Conservation (phyloP, 2,113 vertebrate species). For the Hippocampus comes region DNA sequence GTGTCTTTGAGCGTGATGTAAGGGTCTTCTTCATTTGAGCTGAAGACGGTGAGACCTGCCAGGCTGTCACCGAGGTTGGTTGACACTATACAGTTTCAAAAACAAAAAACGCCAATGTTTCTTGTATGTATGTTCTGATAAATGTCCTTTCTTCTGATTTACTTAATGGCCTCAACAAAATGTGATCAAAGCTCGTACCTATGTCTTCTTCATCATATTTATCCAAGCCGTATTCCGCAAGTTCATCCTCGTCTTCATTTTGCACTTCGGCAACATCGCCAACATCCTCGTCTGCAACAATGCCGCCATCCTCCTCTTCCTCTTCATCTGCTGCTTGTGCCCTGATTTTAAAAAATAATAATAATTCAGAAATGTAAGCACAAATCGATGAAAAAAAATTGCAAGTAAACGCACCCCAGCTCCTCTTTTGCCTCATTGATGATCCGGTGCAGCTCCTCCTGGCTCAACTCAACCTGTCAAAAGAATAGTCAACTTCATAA, state of each 20-base stretch:
- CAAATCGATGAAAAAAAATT: not conserved
- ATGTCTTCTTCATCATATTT: conserved; percentile 84
- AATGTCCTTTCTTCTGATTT: no score
- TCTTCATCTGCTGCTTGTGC: conserved; percentile 69
- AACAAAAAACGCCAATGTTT: not conserved
- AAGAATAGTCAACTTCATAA: not conserved
- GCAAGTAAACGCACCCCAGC: conserved; percentile 53
- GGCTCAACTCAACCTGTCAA: conserved; percentile 71
- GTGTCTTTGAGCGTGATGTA: conserved; percentile 94
- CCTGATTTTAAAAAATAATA: conserved; percentile 7
- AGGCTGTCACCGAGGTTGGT: conserved; percentile 85
- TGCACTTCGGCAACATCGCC: conserved; percentile 34
- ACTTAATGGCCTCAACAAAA: not conserved
- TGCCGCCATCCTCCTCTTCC: conserved; percentile 66
- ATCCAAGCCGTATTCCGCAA: conserved; percentile 87
- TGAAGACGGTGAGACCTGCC: conserved; percentile 85
- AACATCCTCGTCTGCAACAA: conserved; percentile 66
- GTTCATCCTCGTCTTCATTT: conserved; percentile 65
- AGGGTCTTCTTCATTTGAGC: conserved; percentile 87
- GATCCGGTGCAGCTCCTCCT: conserved; percentile 75
- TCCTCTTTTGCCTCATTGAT: conserved; percentile 71
- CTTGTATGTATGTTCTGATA: no score
- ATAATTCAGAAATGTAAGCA: not conserved
- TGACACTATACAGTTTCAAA: conserved; percentile 59
- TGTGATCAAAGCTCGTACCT: conserved; percentile 62